Conservation (phyloP, 2,888 invertebrate species). For the Nebria salina region DNA sequence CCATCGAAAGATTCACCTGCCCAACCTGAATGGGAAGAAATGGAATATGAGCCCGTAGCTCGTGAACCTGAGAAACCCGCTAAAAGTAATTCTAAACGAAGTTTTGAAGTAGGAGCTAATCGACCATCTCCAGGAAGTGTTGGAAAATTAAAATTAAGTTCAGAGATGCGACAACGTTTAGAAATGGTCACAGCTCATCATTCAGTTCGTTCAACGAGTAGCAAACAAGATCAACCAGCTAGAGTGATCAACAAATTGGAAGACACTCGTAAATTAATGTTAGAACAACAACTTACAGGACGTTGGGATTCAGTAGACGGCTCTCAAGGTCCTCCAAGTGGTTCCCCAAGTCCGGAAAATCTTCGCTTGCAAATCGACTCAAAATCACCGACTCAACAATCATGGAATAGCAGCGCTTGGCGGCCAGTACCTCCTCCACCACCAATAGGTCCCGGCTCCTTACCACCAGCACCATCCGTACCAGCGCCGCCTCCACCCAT, state of each 20-base stretch:
- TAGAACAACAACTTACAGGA: constrained; percentile 85
- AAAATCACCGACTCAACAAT: constrained; percentile 60
- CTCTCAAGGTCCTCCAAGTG: constrained; percentile 56
- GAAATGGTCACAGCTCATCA: constrained; percentile 91
- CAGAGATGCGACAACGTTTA: constrained; percentile 89
- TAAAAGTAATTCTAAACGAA: constrained; percentile 62
- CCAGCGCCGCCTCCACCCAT: constrained; percentile 71
- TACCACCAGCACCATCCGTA: constrained; percentile 71
- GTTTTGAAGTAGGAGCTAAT: constrained; percentile 84
- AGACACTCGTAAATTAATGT: constrained; percentile 83
- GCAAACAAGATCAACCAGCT: constrained; percentile 74
- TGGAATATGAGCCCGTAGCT: constrained; percentile 73
- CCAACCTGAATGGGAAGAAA: constrained; percentile 86
- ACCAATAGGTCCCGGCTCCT: constrained; percentile 65
- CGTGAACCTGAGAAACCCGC: constrained; percentile 54
- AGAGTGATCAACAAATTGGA: constrained; percentile 82
- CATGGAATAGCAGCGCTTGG: constrained; percentile 61
- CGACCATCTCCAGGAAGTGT: constrained; percentile 87
- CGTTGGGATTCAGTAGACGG: constrained; percentile 67
- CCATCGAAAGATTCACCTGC: constrained; percentile 68
- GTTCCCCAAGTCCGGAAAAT: constrained; percentile 59
- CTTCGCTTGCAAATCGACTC: constrained; percentile 57
- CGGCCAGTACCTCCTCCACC: constrained; percentile 72
- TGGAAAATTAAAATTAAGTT: constrained; percentile 88
- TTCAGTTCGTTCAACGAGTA: constrained; percentile 81